Percentiles rank a stretch among this genome's conserved stretches.
These are phyloP conservation scores for Cremastinae sp. DNA, from an alignment of 2,888 invertebrate species.

Conservation along the genomic window DNA sequence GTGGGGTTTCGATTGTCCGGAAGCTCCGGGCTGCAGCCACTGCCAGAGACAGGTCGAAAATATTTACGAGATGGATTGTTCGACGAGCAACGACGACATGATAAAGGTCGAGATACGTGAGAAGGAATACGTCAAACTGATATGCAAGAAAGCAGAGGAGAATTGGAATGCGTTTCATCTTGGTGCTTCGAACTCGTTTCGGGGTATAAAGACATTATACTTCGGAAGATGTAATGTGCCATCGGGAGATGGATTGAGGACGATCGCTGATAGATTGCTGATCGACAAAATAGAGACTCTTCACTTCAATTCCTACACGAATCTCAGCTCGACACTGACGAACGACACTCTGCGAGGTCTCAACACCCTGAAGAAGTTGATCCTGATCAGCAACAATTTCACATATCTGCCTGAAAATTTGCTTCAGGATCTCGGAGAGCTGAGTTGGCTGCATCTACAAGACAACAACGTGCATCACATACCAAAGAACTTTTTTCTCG, in stretches of 20 bases:
- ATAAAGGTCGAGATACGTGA: conserved; percentile 64
- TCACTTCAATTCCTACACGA: conserved; percentile 62
- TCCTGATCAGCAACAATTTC: conserved; percentile 84
- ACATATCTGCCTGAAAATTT: conserved; percentile 84
- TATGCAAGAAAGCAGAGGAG: conserved; percentile 58
- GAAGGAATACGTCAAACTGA: conserved; percentile 60
- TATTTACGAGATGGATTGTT: conserved; percentile 65
- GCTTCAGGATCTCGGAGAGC: conserved; percentile 81
- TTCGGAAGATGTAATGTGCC: conserved; percentile 68
- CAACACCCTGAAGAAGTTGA: conserved; percentile 81
- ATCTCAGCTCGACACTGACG: conserved; percentile 76
- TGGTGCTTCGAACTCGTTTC: conserved; percentile 11
- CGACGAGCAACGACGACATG: conserved; percentile 38
- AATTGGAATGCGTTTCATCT: conserved; percentile 68
- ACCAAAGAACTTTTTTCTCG: conserved; percentile 68
- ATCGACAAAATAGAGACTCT: conserved; percentile 59
- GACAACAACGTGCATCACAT: conserved; percentile 57
- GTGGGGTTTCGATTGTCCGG: conserved; percentile 60
- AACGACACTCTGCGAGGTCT: conserved; percentile 84
- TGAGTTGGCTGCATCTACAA: conserved; percentile 84
- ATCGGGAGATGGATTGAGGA: conserved; percentile 57
- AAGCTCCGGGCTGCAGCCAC: conserved; percentile 57
- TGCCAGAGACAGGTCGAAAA: conserved; percentile 52
- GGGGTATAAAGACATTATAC: conserved; percentile 45
- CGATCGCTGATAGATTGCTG: conserved; percentile 65